These are phyloP conservation scores for Scrobipalpa costella DNA, from an alignment of 2,888 invertebrate species.

Conservation along the genomic window DNA sequence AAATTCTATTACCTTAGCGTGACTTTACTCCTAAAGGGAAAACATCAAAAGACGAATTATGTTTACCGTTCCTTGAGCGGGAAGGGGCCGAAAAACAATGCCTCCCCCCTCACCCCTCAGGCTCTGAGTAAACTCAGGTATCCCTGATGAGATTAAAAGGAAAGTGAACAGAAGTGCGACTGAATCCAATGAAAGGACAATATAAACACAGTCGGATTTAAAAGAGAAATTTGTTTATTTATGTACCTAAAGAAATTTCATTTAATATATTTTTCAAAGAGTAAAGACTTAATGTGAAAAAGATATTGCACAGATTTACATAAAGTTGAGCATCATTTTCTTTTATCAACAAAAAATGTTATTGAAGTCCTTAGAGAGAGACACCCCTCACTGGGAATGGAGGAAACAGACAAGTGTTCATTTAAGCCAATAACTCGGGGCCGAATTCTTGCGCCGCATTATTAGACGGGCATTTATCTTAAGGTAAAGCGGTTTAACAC, in stretches of 20 bases:
- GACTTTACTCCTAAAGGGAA: constrained; percentile 25
- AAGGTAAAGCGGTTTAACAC: constrained; percentile 18
- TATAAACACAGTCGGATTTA: too few species aligned
- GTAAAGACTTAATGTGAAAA: background rate
- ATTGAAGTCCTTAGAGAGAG: background rate
- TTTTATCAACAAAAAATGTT: background rate
- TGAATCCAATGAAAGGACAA: background rate
- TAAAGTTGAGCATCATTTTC: background rate
- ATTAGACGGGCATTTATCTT: constrained; percentile 29
- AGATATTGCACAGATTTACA: background rate
- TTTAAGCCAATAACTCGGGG: constrained; percentile 40
- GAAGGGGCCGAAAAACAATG: constrained; percentile 1
- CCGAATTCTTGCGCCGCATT: constrained; percentile 30
- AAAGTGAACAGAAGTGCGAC: background rate
- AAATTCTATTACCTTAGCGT: constrained; percentile 25
- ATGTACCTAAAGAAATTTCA: background rate
- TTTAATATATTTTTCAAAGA: background rate
- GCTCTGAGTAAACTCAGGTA: background rate
- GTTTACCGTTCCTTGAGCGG: constrained; percentile 17
- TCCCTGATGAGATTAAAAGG: constrained; percentile 1
- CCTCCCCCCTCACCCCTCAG: background rate
- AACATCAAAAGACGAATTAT: constrained; percentile 32
- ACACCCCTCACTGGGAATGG: background rate
- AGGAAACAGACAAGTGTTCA: constrained; percentile 29
- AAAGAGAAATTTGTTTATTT: too few species aligned